phyloP scores from a whole-genome alignment of 1,140 invertebrate species.

The Heliconius hermathena region DNA sequence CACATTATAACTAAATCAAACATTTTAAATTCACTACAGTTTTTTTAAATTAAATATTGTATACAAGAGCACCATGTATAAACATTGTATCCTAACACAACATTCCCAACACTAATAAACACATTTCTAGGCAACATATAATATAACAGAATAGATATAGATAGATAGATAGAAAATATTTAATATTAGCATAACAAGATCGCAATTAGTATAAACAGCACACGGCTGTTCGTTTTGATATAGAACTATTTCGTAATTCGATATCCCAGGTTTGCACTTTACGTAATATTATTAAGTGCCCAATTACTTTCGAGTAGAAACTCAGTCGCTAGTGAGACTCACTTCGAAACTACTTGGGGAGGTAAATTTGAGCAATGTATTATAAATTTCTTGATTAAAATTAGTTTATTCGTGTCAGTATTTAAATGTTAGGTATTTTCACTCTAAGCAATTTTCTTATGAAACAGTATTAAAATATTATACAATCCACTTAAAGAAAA shows the following conservation, averaged over 20 bases:
- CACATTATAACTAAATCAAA: too few species aligned
- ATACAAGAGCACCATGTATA: too few species aligned
- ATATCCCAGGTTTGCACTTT: slow-evolving; percentile 14
- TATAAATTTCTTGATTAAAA: slow-evolving; percentile 8
- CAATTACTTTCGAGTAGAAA: slow-evolving; percentile 16
- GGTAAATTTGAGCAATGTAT: slow-evolving; percentile 17
- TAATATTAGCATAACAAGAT: slow-evolving; percentile 10
- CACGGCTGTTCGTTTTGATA: slow-evolving; percentile 1
- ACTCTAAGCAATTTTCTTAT: background rate
- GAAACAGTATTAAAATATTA: background rate
- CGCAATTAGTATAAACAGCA: slow-evolving; percentile 8
- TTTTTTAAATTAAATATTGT: too few species aligned
- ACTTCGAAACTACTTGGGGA: slow-evolving; percentile 18
- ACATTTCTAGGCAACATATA: background rate
- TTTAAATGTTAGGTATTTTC: background rate
- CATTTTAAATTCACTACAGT: too few species aligned
- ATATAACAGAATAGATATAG: background rate
- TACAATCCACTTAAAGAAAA: background rate
- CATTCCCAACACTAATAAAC: background rate
- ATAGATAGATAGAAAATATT: background rate
- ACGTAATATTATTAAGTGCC: slow-evolving; percentile 23
- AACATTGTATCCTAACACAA: background rate
- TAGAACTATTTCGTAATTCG: slow-evolving; percentile 3
- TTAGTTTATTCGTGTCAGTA: background rate
- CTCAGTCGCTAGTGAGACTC: background rate